Conservation (phyloP, 2,888 invertebrate species). For the Phalera bucephala region DNA sequence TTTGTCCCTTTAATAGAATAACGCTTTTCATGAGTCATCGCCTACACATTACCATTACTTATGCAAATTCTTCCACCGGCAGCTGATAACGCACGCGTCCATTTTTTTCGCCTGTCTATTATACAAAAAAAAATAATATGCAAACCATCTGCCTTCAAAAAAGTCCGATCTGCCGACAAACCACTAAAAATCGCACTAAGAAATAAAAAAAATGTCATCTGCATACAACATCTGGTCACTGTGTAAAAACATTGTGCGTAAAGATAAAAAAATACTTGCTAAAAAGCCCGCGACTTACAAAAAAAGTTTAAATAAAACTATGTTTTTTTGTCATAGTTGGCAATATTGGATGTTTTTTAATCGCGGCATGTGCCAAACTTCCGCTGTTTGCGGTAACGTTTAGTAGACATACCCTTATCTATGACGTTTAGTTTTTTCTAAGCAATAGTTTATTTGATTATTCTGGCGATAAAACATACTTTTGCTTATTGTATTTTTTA, state of each 20-base stretch:
- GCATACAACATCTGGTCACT: slow-evolving; percentile 79
- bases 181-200: slow-evolving; percentile 76
- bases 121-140: slow-evolving; percentile 55
- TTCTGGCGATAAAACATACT: slow-evolving; percentile 18
- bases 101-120: slow-evolving; percentile 37
- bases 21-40: slow-evolving; percentile 8
- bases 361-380: slow-evolving; percentile 70
- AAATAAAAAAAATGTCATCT: slow-evolving; percentile 77
- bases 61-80: slow-evolving; percentile 29
- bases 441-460: slow-evolving; percentile 17
- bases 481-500: slow-evolving; percentile 7
- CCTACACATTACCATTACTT: slow-evolving; percentile 13
- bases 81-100: slow-evolving; percentile 32
- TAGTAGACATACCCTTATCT: too few relatives aligned
- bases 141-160: slow-evolving; percentile 74
- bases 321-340: slow-evolving; percentile 47
- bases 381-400: slow-evolving; percentile 41
- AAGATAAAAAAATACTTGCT: slow-evolving; percentile 62
- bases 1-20: too few relatives aligned
- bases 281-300: slow-evolving; percentile 60
- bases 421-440: too few relatives aligned
- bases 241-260: slow-evolving; percentile 63
- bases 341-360: slow-evolving; percentile 49
- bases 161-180: slow-evolving; percentile 57
- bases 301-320: slow-evolving; percentile 54